Base-by-base conservation (phyloP, 2,797 vertebrate genomes). In the Syndactyla subalaris region DNA sequence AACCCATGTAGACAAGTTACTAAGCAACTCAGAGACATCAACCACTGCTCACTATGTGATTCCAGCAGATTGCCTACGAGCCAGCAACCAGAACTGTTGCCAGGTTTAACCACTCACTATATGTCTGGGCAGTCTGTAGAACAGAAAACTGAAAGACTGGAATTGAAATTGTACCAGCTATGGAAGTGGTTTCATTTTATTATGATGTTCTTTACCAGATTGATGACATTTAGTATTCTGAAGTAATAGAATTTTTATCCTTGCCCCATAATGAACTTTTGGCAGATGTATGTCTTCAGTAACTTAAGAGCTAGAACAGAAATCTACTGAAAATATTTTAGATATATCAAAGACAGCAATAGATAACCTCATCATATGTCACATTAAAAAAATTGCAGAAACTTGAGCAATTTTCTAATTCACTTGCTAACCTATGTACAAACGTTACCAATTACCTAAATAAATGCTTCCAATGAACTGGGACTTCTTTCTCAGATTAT, bases 91-190 rank as follows among this genome's bases (percentile, higher is more conserved):
- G 51, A 93, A 75, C 32, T 5, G 0, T 3, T 21, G 22, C 65
- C 22, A 26, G 24, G 41, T 61, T 62, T 58, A 77, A 59, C 10
- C 24, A 15, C 0, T 0, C 8, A 6, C 13, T 24, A 1, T 7
- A 24, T 14, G 24, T 36, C 68, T 30, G 38, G 19, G 10, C 20
- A 49, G 57, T 3, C 49, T 45, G 52, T 8, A 43, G 9, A 59
- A 38, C 1, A 27, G 36, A 34, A 58, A 82, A 54, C 7, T 7
- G 17, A 30, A 59, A 55, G 17, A 41, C 0, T 34, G 36, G 59
- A 77, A 91, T 29, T 9, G 15, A 9, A 12, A 1, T 10, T 39
- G 29, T 45, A 45, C 8, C 39, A 89, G 51, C 11, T 45, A 13
- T 5, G 13, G 12, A 61, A 61, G 30, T 1, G 1, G 22, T 55